phyloP scores from a whole-genome alignment of 2,888 invertebrate species.

The Chymomyza procnemis region DNA sequence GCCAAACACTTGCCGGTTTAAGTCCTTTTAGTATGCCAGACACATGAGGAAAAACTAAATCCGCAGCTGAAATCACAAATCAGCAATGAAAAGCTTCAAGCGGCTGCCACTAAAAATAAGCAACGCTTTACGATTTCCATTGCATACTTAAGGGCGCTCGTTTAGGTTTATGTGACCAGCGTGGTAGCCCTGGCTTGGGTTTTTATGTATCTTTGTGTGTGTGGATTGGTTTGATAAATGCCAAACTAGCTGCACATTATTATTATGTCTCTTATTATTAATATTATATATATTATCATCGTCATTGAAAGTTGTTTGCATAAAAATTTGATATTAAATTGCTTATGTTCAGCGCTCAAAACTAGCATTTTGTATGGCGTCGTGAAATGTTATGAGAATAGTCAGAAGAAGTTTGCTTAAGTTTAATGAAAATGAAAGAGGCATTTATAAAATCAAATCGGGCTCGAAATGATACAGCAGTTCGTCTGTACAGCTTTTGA shows the following conservation, averaged over 20 bases:
- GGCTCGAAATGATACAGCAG: too few relatives aligned
- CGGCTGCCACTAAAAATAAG: constrained; percentile 20
- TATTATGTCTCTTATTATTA: background rate
- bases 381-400: background rate
- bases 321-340: constrained; percentile 55
- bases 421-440: too few relatives aligned
- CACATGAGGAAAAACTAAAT: constrained; percentile 30
- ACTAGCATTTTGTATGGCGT: constrained; percentile 38
- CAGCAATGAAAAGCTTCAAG: constrained; percentile 22
- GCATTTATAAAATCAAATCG: too few relatives aligned
- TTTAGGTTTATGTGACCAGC: background rate
- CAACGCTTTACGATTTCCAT: constrained; percentile 51
- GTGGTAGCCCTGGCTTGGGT: background rate
- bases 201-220: background rate
- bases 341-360: constrained; percentile 32
- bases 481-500: too few relatives aligned
- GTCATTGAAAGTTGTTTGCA: constrained; percentile 41
- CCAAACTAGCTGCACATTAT: constrained; percentile 24
- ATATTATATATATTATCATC: constrained; percentile 24
- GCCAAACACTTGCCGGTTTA: background rate
- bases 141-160: constrained; percentile 53
- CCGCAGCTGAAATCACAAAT: constrained; percentile 28
- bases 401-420: too few relatives aligned
- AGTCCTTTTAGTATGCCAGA: constrained; percentile 41
- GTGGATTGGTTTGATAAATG: constrained; percentile 5